These are phyloP conservation scores for Coptotermes formosanus DNA, from an alignment of 1,140 invertebrate genomes.

Conservation along the genomic window DNA sequence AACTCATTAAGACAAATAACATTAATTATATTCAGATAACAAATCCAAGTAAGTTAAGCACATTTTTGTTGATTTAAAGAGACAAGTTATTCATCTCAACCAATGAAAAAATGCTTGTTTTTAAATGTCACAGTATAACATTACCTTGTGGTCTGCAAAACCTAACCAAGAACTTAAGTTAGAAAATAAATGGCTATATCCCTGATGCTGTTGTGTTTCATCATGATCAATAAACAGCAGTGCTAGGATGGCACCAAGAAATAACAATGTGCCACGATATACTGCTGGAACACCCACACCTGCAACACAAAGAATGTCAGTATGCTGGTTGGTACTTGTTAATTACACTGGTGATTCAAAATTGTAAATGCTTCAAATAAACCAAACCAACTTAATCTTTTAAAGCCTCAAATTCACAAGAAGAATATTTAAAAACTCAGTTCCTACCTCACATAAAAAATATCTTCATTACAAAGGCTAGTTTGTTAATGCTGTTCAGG, in stretches of 20 bases:
- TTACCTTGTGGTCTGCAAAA: constrained; percentile 36
- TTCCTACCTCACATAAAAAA: too few species aligned
- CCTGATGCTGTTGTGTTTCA: constrained; percentile 31
- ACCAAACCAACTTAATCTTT: too few species aligned
- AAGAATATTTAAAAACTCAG: too few species aligned
- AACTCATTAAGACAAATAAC: background rate
- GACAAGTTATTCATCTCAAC: background rate
- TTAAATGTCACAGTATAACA: background rate
- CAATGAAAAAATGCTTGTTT: background rate
- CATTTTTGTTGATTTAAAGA: background rate
- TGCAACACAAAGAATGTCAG: constrained; percentile 3
- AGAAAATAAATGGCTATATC: constrained; percentile 26
- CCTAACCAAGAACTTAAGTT: constrained; percentile 32
- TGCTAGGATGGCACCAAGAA: constrained; percentile 28
- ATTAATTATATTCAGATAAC: background rate
- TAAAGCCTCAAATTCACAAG: too few species aligned
- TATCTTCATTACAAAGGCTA: too few species aligned
- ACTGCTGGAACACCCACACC: constrained; percentile 26
- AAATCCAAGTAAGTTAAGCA: background rate
- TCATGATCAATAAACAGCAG: constrained; percentile 36
- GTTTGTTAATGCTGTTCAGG: too few species aligned
- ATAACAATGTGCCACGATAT: constrained; percentile 29
- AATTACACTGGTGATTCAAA: too few species aligned
- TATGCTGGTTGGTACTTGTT: too few species aligned
- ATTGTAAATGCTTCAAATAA: too few species aligned